phyloP scores from a whole-genome alignment of 2,113 vertebrate species.

The Chloebia gouldiae region DNA sequence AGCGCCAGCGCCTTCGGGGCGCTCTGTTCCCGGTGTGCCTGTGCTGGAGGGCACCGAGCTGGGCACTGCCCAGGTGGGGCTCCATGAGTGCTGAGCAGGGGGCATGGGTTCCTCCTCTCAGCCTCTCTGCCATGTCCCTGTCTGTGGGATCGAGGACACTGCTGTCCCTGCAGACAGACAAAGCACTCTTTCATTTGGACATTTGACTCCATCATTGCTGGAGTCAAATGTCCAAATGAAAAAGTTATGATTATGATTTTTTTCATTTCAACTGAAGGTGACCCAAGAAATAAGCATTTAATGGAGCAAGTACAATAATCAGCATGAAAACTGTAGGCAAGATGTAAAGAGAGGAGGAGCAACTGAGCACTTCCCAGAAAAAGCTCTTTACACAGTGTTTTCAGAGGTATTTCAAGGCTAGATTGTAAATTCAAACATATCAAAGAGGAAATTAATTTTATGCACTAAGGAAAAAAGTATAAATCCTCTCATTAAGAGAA shows the following conservation, averaged over 20 bases:
- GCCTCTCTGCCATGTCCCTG: accelerated
- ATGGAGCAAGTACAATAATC: background rate
- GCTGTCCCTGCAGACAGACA: background rate
- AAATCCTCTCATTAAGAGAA: background rate
- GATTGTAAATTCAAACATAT: background rate
- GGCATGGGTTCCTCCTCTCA: accelerated
- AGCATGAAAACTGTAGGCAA: background rate
- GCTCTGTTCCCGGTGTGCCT: background rate
- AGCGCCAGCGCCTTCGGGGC: accelerated
- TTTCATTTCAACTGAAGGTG: background rate
- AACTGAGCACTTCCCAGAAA: background rate
- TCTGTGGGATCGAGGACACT: background rate
- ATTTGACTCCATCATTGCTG: background rate
- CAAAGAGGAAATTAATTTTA: background rate
- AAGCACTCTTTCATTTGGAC: background rate
- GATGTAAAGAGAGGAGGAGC: background rate
- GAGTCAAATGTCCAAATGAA: background rate
- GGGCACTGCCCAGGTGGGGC: accelerated
- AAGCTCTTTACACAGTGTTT: background rate
- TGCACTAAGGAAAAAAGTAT: background rate
- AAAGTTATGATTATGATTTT: background rate
- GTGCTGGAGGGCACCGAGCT: background rate
- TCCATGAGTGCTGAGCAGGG: background rate
- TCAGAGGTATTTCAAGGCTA: background rate
- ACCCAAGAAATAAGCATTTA: background rate